A percentile compares a stretch with the other conserved stretches of the same genome.
Conservation (phyloP, 1,140 invertebrate species). For the Drosophila yakuba region DNA sequence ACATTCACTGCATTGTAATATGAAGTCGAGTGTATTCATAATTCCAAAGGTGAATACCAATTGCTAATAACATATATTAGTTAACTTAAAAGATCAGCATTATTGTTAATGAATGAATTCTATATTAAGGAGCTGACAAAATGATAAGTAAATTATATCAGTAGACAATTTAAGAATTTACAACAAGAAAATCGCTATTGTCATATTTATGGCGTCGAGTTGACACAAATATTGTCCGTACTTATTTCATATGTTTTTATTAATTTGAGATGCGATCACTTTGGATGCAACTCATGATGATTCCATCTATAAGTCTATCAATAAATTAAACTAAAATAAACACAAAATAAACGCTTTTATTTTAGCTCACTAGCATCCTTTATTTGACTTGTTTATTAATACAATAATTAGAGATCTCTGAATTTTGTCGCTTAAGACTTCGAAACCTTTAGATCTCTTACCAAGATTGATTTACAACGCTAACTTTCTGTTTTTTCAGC, state of each 20-base stretch:
- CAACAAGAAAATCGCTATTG: neutral
- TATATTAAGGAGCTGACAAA: constrained; percentile 14
- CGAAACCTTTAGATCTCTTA: constrained; percentile 4
- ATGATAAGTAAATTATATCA: constrained; percentile 6
- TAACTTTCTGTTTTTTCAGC: constrained; percentile 44
- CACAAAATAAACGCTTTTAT: no score
- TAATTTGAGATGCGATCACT: neutral
- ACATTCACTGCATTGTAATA: no score
- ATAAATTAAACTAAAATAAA: neutral
- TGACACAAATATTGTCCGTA: neutral
- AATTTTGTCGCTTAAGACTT: no score
- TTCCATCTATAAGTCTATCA: neutral
- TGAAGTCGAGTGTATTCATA: no score
- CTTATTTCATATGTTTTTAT: neutral
- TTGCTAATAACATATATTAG: neutral
- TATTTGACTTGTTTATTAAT: no score
- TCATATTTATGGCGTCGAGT: constrained; percentile 3
- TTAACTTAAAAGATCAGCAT: neutral
- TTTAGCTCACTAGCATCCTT: no score
- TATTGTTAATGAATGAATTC: constrained; percentile 30
- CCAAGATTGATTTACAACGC: constrained; percentile 45
- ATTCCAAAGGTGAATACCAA: neutral
- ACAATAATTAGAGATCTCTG: no score
- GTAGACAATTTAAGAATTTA: constrained; percentile 1
- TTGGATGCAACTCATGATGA: neutral